Evolutionary conservation across 2,888 invertebrate species (phyloP).

Genomic region (Rotaria socialis): DNA sequence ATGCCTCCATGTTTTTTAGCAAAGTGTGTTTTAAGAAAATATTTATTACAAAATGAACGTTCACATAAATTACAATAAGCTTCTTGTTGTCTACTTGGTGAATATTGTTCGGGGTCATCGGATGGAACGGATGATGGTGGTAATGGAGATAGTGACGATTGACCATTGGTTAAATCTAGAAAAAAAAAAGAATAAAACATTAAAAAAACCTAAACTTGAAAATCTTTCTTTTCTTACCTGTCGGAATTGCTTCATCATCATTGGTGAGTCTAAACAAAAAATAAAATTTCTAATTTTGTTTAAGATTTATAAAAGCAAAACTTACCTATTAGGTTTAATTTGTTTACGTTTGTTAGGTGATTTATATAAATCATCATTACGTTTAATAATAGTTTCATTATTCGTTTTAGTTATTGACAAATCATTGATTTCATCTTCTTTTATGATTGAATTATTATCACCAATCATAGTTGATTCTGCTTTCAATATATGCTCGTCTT

Average conservation of each 20-base stretch:
- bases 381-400: background rate
- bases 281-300: background rate
- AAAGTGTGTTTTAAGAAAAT: constrained; percentile 83
- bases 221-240: background rate
- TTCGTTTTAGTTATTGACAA: constrained; percentile 16
- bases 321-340: constrained; percentile 20
- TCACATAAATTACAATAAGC: constrained; percentile 69
- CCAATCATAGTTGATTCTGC: constrained; percentile 25
- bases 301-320: background rate
- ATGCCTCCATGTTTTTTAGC: constrained; percentile 41
- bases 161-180: constrained; percentile 3
- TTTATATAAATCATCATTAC: background rate
- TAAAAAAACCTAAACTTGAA: too few relatives aligned
- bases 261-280: background rate
- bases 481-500: constrained; percentile 26
- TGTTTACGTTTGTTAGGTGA: constrained; percentile 12
- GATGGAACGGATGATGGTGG: too few relatives aligned
- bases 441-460: constrained; percentile 4
- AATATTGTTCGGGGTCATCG: background rate
- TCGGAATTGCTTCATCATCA: background rate
- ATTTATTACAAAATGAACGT: constrained; percentile 94
- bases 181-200: background rate
- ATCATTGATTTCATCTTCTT: constrained; percentile 33
- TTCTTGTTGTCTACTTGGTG: background rate
- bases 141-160: background rate